These are phyloP conservation scores for Helicoverpa zea DNA, from an alignment of 1,140 invertebrate genomes.

Conservation along the genomic window DNA sequence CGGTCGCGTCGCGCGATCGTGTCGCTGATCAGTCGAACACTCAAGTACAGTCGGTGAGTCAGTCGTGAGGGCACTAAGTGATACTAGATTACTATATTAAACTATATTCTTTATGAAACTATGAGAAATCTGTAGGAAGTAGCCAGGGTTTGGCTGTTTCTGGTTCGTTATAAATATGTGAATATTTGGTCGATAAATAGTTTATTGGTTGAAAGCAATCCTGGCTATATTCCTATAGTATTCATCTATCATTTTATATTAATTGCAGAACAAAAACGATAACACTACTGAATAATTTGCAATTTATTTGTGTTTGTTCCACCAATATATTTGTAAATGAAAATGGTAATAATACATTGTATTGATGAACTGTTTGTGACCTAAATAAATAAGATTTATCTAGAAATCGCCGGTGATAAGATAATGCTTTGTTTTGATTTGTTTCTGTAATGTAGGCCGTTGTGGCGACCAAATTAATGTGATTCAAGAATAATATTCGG, in stretches of 20 bases:
- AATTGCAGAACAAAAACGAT: not conserved
- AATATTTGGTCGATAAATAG: not conserved
- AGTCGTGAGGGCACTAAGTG: constrained; percentile 41
- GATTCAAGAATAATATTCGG: too few species aligned
- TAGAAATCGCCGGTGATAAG: constrained; percentile 9
- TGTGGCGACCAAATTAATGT: too few species aligned
- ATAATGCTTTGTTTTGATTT: not conserved
- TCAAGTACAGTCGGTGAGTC: constrained; percentile 49
- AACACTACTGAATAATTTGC: not conserved
- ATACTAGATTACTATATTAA: constrained; percentile 38
- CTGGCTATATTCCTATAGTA: not conserved
- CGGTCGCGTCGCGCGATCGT: constrained; percentile 33
- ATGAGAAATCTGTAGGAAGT: not conserved
- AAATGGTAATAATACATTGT: too few species aligned
- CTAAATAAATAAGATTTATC: constrained; percentile 11
- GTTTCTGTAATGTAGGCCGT: too few species aligned
- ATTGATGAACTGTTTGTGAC: not conserved
- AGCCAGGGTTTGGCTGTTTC: not conserved
- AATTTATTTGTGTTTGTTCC: too few species aligned
- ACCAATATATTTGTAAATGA: too few species aligned
- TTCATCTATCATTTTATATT: not conserved
- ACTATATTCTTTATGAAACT: not conserved
- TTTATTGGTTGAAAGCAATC: not conserved
- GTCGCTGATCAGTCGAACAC: constrained; percentile 34
- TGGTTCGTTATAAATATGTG: not conserved